Base-by-base conservation (phyloP, 2,113 vertebrate species). In the Sphaerodactylus townsendi region DNA sequence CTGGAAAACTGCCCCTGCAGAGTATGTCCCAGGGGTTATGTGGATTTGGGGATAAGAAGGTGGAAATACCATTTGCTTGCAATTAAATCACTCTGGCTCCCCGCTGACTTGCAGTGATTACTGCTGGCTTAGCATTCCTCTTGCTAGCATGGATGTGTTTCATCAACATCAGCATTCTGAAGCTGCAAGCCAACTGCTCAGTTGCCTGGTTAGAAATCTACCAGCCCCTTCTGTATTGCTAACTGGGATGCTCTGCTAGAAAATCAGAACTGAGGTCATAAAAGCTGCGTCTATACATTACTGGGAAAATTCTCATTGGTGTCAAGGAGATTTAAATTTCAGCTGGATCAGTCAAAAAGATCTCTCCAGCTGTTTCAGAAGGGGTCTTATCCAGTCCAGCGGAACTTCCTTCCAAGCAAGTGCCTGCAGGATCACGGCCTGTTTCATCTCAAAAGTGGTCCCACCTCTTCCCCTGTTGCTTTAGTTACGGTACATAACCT, bases 11-110 rank as follows among this genome's bases (percentile, higher is more conserved):
- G 35, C 1, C 7, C 21, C 14, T 1, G 0, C 3, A 81, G 41
- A 90, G 79, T 78, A 80, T 10, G 25, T 28, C 35, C 9, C 30
- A 86, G 46, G 84, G 88, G 46, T 59, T 7, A 15, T 77, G 79
- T 59, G 25, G 72, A 46, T 85, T 46, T 0, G 0, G 81, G 17
- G 75, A 39, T 30, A 30, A 50, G 10, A 81, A 3, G 77, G 75
- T 73, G 0, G 1, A 7, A 76, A 73, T 79, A 13, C 79, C 1
- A 3, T 25, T 77, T 69, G 50, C n/a, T 37, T 89, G 69, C 37
- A 83, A 82, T 86, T n/a, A 10, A 84, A 64, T 81, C 11, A 10
- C 3, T 53, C n/a, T 4, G 33, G 48, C 83, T 76, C 44, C 48
- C 44, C 33, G 21, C 9, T 48, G 39, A 14, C n/a, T 89, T 21